These are phyloP conservation scores for Serranus cabrilla DNA, from an alignment of 2,797 vertebrate species.

Conservation along the genomic window DNA sequence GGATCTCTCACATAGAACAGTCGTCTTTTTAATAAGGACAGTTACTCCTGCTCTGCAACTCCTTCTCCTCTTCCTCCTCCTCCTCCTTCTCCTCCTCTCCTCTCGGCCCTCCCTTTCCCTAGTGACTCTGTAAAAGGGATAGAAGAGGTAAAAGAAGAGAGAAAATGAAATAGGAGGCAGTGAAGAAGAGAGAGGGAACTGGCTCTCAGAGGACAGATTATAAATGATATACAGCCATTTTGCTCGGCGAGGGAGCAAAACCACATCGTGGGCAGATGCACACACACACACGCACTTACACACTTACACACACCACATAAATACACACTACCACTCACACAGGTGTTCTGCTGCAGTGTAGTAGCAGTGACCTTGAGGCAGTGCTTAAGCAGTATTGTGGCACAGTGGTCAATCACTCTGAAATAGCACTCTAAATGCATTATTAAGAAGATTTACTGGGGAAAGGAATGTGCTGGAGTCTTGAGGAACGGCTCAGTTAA, in stretches of 20 bases:
- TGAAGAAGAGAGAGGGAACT: constrained; percentile 43
- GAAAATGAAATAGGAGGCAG: constrained; percentile 64
- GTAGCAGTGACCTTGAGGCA: constrained; percentile 73
- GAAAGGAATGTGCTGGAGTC: constrained; percentile 29
- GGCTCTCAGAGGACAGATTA: constrained; percentile 81
- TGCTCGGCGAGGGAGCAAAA: constrained; percentile 62
- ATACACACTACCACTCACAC: constrained; percentile 54
- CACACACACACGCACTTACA: constrained; percentile 11
- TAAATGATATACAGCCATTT: constrained; percentile 83
- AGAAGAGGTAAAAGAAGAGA: constrained; percentile 62
- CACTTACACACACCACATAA: constrained; percentile 6
- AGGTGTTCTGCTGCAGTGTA: constrained; percentile 64
- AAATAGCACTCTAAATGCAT: constrained; percentile 31
- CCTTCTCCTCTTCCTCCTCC: constrained; percentile 25
- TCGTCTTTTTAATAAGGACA: constrained; percentile 87
- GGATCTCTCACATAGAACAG: constrained; percentile 82
- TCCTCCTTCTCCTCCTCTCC: constrained; percentile 44
- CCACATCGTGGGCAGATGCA: constrained; percentile 26
- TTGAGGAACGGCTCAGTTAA: constrained; percentile 10
- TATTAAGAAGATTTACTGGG: constrained; percentile 38
- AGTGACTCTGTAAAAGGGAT: constrained; percentile 68
- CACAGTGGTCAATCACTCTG: constrained; percentile 50
- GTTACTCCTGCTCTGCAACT: constrained; percentile 75
- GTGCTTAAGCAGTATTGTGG: constrained; percentile 33
- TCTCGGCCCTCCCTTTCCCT: constrained; percentile 54